Conservation (phyloP, 35 echinoderm and acorn worm genomes). For the Acanthaster planci region DNA sequence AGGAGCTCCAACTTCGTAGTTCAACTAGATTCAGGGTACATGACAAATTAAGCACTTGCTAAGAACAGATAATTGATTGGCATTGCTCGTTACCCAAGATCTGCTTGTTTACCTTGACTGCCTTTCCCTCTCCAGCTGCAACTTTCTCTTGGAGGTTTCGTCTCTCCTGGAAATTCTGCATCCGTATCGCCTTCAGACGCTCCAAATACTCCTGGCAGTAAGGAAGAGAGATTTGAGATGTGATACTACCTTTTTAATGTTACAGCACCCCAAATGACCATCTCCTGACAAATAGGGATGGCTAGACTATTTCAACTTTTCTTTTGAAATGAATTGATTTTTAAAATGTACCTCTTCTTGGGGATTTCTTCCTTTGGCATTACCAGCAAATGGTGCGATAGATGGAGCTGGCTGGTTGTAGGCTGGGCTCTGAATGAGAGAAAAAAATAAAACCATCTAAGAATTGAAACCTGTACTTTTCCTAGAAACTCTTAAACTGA, state of each 20-base stretch:
- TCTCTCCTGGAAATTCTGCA: constrained; percentile 97
- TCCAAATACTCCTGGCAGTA: constrained; percentile 70
- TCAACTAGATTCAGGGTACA: no score
- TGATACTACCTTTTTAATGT: no score
- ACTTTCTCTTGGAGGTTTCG: constrained; percentile 65
- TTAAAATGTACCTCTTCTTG: constrained; percentile 2
- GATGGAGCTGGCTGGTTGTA: constrained; percentile 3
- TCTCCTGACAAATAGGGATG: no score
- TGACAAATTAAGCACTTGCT: no score
- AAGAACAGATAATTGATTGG: background rate
- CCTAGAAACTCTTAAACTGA: no score
- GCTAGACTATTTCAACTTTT: no score
- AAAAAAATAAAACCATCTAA: no score
- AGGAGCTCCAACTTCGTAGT: no score
- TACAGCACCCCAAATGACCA: no score
- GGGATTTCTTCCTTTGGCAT: background rate
- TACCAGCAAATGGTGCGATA: background rate
- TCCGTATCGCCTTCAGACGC: constrained; percentile 83
- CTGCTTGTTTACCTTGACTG: constrained; percentile 73
- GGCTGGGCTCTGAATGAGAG: background rate
- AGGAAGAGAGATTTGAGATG: no score
- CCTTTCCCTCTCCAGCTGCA: constrained; percentile 31
- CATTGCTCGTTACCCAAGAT: background rate
- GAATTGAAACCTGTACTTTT: no score
- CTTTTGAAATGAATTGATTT: background rate